These are phyloP conservation scores for Halictus ligatus DNA, from an alignment of 2,888 invertebrate genomes.

Conservation along the genomic window DNA sequence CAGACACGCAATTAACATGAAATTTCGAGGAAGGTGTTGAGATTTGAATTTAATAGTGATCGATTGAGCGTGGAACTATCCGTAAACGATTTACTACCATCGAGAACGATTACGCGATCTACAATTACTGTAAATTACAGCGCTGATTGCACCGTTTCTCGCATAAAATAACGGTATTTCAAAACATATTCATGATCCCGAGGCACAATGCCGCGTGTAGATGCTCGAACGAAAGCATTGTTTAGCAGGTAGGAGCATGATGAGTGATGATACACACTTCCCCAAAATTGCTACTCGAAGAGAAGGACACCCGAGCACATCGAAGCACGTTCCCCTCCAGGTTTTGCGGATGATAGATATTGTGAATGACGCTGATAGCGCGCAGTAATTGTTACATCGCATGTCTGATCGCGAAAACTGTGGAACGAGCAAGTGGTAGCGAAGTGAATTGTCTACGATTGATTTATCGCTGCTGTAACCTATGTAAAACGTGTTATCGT, in stretches of 20 bases:
- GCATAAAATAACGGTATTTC: constrained; percentile 2
- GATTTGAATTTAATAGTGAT: constrained; percentile 1
- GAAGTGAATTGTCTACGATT: constrained; percentile 74
- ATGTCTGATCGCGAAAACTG: constrained; percentile 78
- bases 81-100: not conserved
- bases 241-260: constrained; percentile 33
- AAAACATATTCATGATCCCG: constrained; percentile 10
- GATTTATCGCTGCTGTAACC: constrained; percentile 77
- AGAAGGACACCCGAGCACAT: constrained; percentile 56
- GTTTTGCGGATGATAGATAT: constrained; percentile 73
- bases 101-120: not conserved
- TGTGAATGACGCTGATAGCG: constrained; percentile 73
- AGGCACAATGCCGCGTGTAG: constrained; percentile 30
- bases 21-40: not conserved
- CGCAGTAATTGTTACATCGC: constrained; percentile 81
- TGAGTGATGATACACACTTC: constrained; percentile 56
- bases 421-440: constrained; percentile 58
- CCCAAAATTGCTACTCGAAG: constrained; percentile 66
- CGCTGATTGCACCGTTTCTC: not conserved
- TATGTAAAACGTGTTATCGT: constrained; percentile 70
- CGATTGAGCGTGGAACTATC: not conserved
- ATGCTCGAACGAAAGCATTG: constrained; percentile 37
- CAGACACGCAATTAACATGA: not conserved
- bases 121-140: constrained; percentile 6
- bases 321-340: constrained; percentile 63